Base-by-base conservation (phyloP, 2,888 invertebrate species). In the Sarcophaga subvicina region DNA sequence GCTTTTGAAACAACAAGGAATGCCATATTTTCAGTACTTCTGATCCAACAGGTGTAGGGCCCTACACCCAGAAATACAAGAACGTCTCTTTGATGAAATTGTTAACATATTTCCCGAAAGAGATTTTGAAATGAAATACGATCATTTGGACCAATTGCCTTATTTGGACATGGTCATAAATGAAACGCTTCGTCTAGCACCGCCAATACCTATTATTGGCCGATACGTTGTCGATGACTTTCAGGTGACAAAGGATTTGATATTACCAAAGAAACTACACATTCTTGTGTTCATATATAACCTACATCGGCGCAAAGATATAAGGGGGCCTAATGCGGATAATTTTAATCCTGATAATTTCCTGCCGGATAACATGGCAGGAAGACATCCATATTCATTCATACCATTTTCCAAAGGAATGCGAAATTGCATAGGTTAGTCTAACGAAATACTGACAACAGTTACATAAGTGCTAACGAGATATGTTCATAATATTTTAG, bases 1-100 rank as follows among this genome's bases (percentile, higher is more conserved):
- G 91, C 92, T 0, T 92, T 91, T 76, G 93, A 92, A 82, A 92
- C 93, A 8, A 91, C 92, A 3, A 90, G 92, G 1, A 91, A 90
- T 54, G 90, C 91, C 0, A 85, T 91, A 0, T 85, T 87, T 8
- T 90, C 90, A 27, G 88, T 88, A 0, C 72, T 92, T 2, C 88
- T 37, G 37, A 37, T 91, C n/a, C n/a, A n/a, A n/a, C n/a, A n/a
- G n/a, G n/a, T n/a, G n/a, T n/a, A n/a, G n/a, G 6, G 88, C 92
- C 12, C 90, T 92, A 90, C 90, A 90, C 88, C 90, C 91, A 2
- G 63, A 90, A 11, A 90, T 90, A 37, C 91, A 91, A 82, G 89
- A 91, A 37, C 90, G 89, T 77, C 90, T 89, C 0, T 91, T 87
- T 37, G 91, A 91, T 20, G 92, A 91, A 85, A 88, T 91, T n/a